phyloP scores from a whole-genome alignment of 2,797 vertebrate genomes.

The Scolopax bukidnonensis region DNA sequence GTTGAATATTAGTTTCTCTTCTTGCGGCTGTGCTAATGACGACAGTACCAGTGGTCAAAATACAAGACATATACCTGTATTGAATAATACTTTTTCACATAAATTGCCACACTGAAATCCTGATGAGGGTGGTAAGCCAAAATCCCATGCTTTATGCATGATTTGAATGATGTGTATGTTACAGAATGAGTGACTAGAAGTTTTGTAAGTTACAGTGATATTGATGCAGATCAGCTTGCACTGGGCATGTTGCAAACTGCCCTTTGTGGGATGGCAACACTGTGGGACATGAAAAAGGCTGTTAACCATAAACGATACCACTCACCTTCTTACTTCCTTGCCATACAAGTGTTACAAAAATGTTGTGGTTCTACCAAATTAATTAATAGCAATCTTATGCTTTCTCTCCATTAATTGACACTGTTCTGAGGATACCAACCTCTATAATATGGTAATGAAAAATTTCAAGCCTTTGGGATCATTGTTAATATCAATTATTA shows the following conservation, averaged over 20 bases:
- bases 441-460: not conserved
- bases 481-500: not conserved
- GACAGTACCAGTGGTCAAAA: not conserved
- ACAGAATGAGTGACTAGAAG: not conserved
- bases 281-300: not conserved
- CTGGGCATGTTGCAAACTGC: not conserved
- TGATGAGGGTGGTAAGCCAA: not conserved
- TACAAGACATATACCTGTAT: not conserved
- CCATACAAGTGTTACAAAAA: not conserved
- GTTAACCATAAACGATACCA: fast-evolving
- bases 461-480: not conserved
- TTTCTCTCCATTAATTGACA: not conserved
- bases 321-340: not conserved
- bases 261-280: not conserved
- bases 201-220: not conserved
- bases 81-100: not conserved
- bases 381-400: not conserved
- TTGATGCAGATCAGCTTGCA: not conserved
- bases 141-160: not conserved
- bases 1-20: not conserved
- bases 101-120: not conserved
- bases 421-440: not conserved
- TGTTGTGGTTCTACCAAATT: not conserved
- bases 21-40: not conserved
- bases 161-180: not conserved